phyloP scores from a whole-genome alignment of 2,113 vertebrate genomes.

The Tragelaphus strepsiceros region DNA sequence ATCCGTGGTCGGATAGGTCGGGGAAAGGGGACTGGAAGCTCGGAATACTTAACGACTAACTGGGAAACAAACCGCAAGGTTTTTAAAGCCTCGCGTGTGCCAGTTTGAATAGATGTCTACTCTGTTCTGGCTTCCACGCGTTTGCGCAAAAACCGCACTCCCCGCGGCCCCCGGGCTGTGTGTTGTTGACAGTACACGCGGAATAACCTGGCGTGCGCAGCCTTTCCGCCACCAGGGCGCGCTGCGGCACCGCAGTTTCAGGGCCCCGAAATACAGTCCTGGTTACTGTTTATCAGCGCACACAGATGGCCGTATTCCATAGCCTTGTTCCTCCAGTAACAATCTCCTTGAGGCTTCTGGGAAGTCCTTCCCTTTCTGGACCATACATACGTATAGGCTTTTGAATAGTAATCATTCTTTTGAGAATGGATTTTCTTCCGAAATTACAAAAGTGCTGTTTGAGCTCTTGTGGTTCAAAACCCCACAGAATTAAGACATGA shows the following conservation, averaged over 20 bases:
- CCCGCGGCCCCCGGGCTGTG: background rate
- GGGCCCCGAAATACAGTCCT: no score
- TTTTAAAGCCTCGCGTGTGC: background rate
- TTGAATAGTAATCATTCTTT: background rate
- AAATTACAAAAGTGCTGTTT: background rate
- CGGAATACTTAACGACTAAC: background rate
- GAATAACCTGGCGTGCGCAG: no score
- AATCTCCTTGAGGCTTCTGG: background rate
- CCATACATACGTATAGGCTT: background rate
- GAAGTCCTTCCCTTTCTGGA: background rate
- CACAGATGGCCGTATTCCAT: background rate
- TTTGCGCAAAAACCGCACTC: background rate
- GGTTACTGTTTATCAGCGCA: background rate
- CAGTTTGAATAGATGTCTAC: background rate
- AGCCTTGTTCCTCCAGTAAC: background rate
- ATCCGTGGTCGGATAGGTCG: background rate
- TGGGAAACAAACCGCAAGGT: background rate
- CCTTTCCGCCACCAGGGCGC: background rate
- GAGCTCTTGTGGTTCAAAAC: background rate
- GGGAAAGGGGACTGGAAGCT: background rate
- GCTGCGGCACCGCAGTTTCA: background rate
- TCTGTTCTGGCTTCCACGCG: background rate
- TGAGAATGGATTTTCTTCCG: background rate
- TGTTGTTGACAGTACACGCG: background rate
- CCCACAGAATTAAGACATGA: background rate